phyloP scores from a whole-genome alignment of 2,888 invertebrate genomes.

The Pycnomerus fuliginosus region DNA sequence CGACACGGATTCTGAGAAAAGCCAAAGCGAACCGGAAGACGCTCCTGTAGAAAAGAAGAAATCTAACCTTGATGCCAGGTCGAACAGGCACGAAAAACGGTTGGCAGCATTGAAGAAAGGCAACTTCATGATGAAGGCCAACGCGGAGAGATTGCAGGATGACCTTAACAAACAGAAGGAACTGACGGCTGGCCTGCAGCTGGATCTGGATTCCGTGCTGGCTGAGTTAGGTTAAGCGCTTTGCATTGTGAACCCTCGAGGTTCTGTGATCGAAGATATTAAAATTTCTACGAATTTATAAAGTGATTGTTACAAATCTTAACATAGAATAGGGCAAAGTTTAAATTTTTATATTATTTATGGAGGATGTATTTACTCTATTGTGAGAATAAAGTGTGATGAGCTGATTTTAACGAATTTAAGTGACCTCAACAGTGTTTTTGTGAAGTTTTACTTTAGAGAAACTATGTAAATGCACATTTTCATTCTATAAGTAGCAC shows the following conservation, averaged over 20 bases:
- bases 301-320: constrained; percentile 9
- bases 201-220: constrained; percentile 82
- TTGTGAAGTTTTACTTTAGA: no score
- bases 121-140: constrained; percentile 82
- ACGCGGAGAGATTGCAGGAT: constrained; percentile 84
- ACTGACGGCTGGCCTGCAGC: constrained; percentile 72
- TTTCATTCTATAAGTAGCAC: no score
- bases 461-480: no score
- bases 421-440: no score
- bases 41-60: constrained; percentile 68
- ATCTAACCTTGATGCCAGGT: constrained; percentile 62
- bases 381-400: constrained; percentile 28
- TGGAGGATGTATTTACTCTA: constrained; percentile 14
- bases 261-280: constrained; percentile 2
- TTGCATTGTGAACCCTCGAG: not conserved
- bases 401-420: constrained; percentile 13
- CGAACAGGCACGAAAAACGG: constrained; percentile 76
- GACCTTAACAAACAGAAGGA: constrained; percentile 82
- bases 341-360: constrained; percentile 24
- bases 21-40: constrained; percentile 58
- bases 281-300: constrained; percentile 5
- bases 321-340: no score
- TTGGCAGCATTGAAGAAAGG: constrained; percentile 83
- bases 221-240: constrained; percentile 73
- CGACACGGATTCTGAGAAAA: constrained; percentile 67